These are phyloP conservation scores for Neogale vison DNA, from an alignment of 2,113 vertebrate genomes.

Conservation along the genomic window DNA sequence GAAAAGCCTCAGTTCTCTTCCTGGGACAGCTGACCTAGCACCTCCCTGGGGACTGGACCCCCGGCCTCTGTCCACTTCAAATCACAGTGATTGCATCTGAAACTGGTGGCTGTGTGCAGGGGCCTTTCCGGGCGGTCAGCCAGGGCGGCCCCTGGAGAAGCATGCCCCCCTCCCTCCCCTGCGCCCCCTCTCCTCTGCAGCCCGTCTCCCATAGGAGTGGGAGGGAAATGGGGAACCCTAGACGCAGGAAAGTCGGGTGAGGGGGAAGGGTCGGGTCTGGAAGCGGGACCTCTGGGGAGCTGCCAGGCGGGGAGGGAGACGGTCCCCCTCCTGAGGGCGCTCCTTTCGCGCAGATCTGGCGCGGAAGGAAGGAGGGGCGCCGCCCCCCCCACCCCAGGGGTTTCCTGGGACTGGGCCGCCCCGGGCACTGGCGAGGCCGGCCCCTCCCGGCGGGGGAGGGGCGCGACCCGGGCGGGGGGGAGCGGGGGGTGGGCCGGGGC, in stretches of 20 bases:
- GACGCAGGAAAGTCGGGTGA: neutral
- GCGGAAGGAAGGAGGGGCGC: conserved; percentile 17
- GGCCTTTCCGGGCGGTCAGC: conserved; percentile 35
- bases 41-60: neutral
- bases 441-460: neutral
- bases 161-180: neutral
- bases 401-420: neutral
- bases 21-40: neutral
- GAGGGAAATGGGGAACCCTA: neutral
- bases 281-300: neutral
- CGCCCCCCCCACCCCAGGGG: neutral
- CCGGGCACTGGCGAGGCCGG: neutral
- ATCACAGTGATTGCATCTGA: neutral
- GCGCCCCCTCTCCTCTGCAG: neutral
- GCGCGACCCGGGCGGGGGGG: neutral
- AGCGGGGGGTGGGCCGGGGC: neutral
- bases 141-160: neutral
- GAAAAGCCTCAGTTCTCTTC: neutral
- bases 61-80: neutral
- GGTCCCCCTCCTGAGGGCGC: conserved; percentile 75
- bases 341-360: conserved; percentile 57
- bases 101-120: neutral
- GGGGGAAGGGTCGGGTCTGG: neutral
- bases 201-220: neutral
- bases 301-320: neutral